These are phyloP conservation scores for Heterocephalus glaber DNA, from an alignment of 2,113 vertebrate species.

Conservation along the genomic window DNA sequence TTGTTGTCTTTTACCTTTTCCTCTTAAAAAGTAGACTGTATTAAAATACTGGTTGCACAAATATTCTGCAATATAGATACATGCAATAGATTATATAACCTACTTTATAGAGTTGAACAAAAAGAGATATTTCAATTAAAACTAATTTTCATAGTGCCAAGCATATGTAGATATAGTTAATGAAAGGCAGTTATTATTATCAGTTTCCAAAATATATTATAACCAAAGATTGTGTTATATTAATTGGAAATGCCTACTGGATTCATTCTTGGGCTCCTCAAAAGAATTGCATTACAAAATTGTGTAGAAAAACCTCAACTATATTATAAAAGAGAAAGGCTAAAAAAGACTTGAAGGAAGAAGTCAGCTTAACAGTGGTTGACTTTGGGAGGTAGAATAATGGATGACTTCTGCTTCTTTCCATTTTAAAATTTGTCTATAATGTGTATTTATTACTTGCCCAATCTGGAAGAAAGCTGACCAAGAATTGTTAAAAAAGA, in stretches of 20 bases:
- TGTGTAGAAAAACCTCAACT: background rate
- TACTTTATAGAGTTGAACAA: background rate
- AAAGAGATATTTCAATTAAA: slow-evolving; percentile 22
- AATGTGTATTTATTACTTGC: background rate
- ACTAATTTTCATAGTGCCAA: background rate
- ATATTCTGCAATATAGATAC: background rate
- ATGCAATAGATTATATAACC: background rate
- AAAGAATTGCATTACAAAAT: background rate
- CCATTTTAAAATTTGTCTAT: background rate
- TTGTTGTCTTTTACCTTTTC: slow-evolving; percentile 24
- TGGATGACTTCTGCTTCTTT: slow-evolving; percentile 13
- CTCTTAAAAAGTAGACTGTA: slow-evolving; percentile 19
- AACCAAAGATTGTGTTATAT: background rate
- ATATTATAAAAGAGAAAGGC: background rate
- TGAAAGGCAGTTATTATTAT: background rate
- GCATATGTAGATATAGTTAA: background rate
- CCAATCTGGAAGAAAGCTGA: background rate
- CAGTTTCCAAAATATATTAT: background rate
- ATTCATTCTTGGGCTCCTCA: slow-evolving; percentile 27
- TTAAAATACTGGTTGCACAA: slow-evolving; percentile 18
- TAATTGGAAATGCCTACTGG: background rate
- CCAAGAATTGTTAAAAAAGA: background rate
- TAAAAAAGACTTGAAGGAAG: background rate
- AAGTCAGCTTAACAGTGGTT: background rate
- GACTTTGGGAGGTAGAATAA: background rate